phyloP scores from a whole-genome alignment of 1,140 invertebrate species.

The Drosophila kanapiae region DNA sequence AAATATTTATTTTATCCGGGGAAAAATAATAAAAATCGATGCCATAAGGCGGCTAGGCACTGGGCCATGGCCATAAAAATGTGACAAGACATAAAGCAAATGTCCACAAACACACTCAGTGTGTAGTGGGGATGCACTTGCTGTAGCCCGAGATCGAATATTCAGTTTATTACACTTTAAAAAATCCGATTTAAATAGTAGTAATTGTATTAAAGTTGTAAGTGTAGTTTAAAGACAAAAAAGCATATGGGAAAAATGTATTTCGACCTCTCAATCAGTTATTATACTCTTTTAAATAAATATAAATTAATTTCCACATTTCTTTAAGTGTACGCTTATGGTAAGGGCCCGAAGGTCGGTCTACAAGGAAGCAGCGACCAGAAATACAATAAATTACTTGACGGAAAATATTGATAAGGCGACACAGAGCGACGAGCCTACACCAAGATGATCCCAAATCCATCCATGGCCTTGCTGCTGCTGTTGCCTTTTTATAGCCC shows the following conservation, averaged over 20 bases:
- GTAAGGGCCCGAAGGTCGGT: slow-evolving; percentile 36
- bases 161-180: not conserved
- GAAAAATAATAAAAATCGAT: slow-evolving; percentile 79
- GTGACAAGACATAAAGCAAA: slow-evolving; percentile 77
- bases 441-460: slow-evolving; percentile 59
- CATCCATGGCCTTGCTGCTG: slow-evolving; percentile 42
- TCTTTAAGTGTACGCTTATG: not conserved
- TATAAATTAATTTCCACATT: not conserved
- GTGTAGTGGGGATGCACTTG: slow-evolving; percentile 47
- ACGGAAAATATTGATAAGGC: slow-evolving; percentile 84
- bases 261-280: not conserved
- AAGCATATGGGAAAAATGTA: not conserved
- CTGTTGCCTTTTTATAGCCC: slow-evolving; percentile 57
- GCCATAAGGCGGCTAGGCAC: slow-evolving; percentile 58
- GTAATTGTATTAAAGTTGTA: no score
- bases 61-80: slow-evolving; percentile 66
- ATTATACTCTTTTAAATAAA: not conserved
- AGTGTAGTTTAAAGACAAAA: not conserved
- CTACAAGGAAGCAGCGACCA: slow-evolving; percentile 55
- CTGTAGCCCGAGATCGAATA: slow-evolving; percentile 33
- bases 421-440: slow-evolving; percentile 47
- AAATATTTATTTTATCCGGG: slow-evolving; percentile 79
- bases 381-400: slow-evolving; percentile 82
- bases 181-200: not conserved
- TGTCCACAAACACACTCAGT: slow-evolving; percentile 40